phyloP scores from a whole-genome alignment of 2,797 vertebrate genomes.

The Psittacula derbiana region DNA sequence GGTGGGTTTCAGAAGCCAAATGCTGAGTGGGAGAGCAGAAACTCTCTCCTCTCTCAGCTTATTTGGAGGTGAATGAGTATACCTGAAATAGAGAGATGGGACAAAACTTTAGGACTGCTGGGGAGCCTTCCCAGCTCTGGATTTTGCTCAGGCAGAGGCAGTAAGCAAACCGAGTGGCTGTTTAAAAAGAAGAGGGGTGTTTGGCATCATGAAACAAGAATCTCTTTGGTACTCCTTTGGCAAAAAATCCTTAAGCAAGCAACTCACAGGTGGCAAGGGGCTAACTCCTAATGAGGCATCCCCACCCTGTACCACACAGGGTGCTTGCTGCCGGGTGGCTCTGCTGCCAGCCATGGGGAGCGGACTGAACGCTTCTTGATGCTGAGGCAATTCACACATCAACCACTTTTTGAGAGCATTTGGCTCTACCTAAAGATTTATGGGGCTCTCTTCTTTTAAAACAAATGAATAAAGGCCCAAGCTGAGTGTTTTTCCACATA shows the following conservation, averaged over 20 bases:
- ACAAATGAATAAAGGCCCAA: conserved; percentile 67
- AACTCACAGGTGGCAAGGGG: not conserved
- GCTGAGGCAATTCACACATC: conserved; percentile 38
- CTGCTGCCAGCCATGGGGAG: not conserved
- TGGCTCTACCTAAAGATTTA: not conserved
- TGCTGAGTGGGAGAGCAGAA: not conserved
- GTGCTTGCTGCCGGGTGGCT: not conserved
- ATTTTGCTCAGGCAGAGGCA: not conserved
- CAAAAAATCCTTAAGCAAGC: not conserved
- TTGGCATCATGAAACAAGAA: not conserved
- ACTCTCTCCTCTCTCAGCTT: not conserved
- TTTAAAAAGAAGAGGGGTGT: not conserved
- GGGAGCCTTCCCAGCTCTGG: not conserved
- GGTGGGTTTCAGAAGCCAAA: not conserved
- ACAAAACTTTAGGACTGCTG: not conserved
- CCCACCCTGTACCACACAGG: not conserved
- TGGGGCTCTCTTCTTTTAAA: conserved; percentile 42
- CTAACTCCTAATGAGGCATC: not conserved
- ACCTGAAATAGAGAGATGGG: not conserved
- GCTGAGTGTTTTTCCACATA: conserved; percentile 70
- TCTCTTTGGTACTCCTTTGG: not conserved
- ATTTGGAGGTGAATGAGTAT: not conserved
- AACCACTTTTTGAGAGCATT: not conserved
- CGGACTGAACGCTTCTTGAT: not conserved
- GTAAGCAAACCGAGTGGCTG: not conserved